phyloP scores from a whole-genome alignment of 2,797 vertebrate species.

The Crocidura indochinensis region DNA sequence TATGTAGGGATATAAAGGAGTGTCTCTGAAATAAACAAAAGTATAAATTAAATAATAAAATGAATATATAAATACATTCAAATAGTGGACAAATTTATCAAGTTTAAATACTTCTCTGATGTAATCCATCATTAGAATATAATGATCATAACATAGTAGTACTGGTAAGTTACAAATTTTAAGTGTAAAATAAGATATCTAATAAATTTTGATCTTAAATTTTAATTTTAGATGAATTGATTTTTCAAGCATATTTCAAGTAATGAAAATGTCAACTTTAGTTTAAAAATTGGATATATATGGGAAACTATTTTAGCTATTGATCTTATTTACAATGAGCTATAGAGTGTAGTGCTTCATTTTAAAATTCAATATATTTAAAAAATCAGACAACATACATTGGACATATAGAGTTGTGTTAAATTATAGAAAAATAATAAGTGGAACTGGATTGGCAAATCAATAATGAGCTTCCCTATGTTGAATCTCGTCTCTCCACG shows the following conservation, averaged over 20 bases:
- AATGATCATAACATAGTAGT: slow-evolving; percentile 15
- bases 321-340: background rate
- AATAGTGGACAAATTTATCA: slow-evolving; percentile 14
- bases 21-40: too few species aligned
- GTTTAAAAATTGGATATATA: background rate
- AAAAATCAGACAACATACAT: background rate
- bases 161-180: slow-evolving; percentile 6
- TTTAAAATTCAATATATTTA: background rate
- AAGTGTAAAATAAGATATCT: background rate
- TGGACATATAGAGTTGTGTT: background rate
- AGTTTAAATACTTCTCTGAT: slow-evolving; percentile 30
- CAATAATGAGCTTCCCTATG: too few species aligned
- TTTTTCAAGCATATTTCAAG: background rate
- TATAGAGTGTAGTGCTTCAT: background rate
- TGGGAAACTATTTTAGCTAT: background rate
- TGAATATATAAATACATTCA: background rate
- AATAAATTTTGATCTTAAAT: background rate
- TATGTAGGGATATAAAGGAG: too few species aligned
- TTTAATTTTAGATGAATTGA: slow-evolving; percentile 47
- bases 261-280: background rate
- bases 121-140: background rate
- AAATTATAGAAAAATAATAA: background rate
- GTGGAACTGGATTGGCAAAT: too few species aligned
- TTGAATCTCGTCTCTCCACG: too few species aligned
- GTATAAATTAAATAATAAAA: background rate